phyloP scores from a whole-genome alignment of 2,888 invertebrate species.

The Chouioia cunea region DNA sequence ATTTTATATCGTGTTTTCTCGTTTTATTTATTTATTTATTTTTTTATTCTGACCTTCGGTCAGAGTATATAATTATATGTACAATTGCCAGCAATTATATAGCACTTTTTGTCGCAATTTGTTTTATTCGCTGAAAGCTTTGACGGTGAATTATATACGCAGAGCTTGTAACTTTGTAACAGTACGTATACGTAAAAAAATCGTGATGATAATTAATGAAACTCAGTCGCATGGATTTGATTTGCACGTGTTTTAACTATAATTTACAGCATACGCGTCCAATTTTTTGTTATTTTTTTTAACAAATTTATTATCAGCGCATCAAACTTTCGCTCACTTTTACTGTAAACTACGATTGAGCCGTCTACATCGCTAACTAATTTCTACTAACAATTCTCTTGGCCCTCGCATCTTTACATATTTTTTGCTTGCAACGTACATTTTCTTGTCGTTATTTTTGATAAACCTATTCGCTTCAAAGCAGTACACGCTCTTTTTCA shows the following conservation, averaged over 20 bases:
- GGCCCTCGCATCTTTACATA: conserved; percentile 3
- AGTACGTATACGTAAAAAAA: conserved; percentile 34
- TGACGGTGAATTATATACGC: conserved; percentile 36
- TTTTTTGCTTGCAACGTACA: not conserved
- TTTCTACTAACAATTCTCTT: conserved; percentile 45
- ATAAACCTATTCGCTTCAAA: too few species aligned
- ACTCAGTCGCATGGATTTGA: conserved; percentile 16
- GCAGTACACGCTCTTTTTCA: too few species aligned
- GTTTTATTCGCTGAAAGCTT: conserved; percentile 41
- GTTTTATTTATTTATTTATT: conserved; percentile 17
- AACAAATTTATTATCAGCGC: conserved; percentile 40
- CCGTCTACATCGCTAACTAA: conserved; percentile 60
- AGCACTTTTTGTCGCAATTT: conserved; percentile 14
- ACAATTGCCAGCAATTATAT: not conserved
- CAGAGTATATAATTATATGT: not conserved
- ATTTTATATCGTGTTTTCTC: not conserved
- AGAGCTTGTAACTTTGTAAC: conserved; percentile 41
- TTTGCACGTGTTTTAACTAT: conserved; percentile 24
- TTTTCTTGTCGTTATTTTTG: too few species aligned
- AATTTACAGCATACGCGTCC: conserved; percentile 11
- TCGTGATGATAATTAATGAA: conserved; percentile 24
- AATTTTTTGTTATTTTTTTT: conserved; percentile 14
- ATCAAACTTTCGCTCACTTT: conserved; percentile 51
- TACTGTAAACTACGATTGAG: conserved; percentile 64
- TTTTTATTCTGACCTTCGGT: conserved; percentile 1